Conservation (phyloP, 2,797 vertebrate genomes). For the Leptodactylus fallax region DNA sequence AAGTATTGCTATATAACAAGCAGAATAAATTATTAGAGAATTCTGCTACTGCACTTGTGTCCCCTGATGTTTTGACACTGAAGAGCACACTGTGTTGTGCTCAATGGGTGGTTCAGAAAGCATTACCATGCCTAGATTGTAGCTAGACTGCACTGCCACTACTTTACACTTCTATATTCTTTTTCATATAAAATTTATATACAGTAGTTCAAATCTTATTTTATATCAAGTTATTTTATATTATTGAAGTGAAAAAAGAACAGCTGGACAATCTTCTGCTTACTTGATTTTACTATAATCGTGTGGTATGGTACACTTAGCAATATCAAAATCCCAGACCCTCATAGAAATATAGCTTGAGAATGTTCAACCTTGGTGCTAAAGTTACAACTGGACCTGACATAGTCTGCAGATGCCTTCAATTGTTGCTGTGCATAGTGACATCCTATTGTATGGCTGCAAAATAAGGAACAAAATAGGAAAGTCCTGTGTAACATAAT, state of each 20-base stretch:
- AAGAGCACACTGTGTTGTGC: conserved; percentile 27
- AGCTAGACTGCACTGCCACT: conserved; percentile 14
- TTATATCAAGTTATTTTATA: neutral
- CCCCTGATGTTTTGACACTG: conserved; percentile 35
- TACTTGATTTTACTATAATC: neutral
- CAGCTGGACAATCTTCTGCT: too few relatives aligned
- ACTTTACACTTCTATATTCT: neutral
- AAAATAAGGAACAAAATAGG: too few relatives aligned
- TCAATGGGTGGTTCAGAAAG: conserved; percentile 42
- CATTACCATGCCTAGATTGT: conserved; percentile 38
- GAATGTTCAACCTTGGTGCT: neutral
- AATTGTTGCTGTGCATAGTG: too few relatives aligned
- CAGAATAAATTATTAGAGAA: conserved; percentile 52
- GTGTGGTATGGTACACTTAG: neutral
- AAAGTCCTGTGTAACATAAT: too few relatives aligned
- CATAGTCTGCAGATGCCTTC: too few relatives aligned
- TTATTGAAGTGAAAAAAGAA: neutral
- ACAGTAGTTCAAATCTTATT: neutral
- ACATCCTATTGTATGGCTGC: too few relatives aligned
- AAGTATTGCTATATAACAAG: conserved; percentile 40
- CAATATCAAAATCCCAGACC: neutral
- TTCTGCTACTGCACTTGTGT: neutral
- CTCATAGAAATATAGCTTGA: neutral
- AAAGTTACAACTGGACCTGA: too few relatives aligned
- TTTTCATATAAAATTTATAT: conserved; percentile 21